Evolutionary conservation across 92 coral and sea anemone species (phyloP).

Genomic region (Hydrozoanthus gracilis): DNA sequence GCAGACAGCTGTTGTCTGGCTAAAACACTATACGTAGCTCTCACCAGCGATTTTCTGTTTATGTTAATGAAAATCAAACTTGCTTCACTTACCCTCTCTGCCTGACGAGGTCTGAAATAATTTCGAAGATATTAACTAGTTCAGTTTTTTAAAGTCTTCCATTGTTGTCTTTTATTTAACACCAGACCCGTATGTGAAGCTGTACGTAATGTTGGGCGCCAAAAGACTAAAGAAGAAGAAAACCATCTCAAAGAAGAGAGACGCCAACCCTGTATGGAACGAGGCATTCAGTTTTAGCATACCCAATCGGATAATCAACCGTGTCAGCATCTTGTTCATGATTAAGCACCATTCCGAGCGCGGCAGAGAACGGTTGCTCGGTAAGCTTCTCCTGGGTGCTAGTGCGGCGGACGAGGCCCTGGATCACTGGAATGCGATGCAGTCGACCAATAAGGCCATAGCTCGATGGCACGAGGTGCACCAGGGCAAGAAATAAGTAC

Average conservation of each 20-base stretch:
- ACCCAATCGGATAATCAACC: conserved; percentile 82
- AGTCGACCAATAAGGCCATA: conserved; percentile 77
- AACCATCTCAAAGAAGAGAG: conserved; percentile 86
- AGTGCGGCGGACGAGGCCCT: conserved; percentile 88
- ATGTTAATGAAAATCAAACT: no score
- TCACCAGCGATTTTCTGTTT: no score
- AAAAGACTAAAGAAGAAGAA: conserved; percentile 87
- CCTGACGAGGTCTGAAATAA: no score
- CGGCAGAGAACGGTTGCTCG: conserved; percentile 81
- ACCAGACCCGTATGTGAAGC: conserved; percentile 92
- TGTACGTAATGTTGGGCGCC: conserved; percentile 90
- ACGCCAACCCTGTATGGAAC: conserved; percentile 92
- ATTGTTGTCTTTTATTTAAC: neutral
- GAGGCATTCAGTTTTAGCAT: conserved; percentile 92
- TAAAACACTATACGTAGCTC: no score
- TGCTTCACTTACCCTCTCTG: no score
- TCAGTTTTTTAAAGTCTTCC: no score
- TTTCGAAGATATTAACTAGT: no score
- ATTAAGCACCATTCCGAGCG: conserved; percentile 91
- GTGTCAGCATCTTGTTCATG: conserved; percentile 76
- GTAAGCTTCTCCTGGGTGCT: conserved; percentile 82
- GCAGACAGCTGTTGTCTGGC: no score
- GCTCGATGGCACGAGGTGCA: conserved; percentile 85
- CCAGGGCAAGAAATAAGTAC: conserved; percentile 32
- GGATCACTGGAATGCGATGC: conserved; percentile 98